Conservation (phyloP, 2,888 invertebrate genomes). For the Neria commutata region DNA sequence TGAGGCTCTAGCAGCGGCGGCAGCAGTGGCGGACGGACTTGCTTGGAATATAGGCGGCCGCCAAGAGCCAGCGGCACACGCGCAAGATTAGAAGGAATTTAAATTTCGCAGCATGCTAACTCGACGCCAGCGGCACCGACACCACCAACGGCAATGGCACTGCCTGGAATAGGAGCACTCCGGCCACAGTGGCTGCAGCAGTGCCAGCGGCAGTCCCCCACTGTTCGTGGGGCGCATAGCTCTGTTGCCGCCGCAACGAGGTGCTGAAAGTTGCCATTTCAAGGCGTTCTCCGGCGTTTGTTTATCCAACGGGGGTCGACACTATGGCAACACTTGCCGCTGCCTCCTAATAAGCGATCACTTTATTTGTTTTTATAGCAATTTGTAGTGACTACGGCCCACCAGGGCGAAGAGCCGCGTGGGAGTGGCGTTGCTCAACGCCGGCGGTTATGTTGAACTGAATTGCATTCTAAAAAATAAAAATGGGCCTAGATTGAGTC, state of each 20-base stretch:
- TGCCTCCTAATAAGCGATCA: slow-evolving; percentile 19
- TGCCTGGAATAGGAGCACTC: too few species aligned
- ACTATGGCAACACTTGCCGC: slow-evolving; percentile 33
- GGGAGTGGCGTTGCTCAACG: too few species aligned
- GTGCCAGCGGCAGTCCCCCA: slow-evolving; percentile 1
- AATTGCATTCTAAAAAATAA: too few species aligned
- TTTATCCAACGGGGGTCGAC: slow-evolving; percentile 54
- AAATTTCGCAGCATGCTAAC: slow-evolving; percentile 20
- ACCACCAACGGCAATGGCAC: not conserved
- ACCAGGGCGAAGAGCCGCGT: slow-evolving; percentile 23
- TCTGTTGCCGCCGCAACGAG: slow-evolving; percentile 29
- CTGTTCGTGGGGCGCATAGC: slow-evolving; percentile 11
- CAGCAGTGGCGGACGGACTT: not conserved
- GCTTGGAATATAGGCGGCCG: too few species aligned
- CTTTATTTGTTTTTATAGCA: slow-evolving; percentile 50
- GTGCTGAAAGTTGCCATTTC: slow-evolving; percentile 29
- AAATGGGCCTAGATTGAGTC: too few species aligned
- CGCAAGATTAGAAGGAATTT: slow-evolving; percentile 7
- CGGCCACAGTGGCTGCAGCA: not conserved
- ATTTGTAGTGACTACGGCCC: slow-evolving; percentile 28
- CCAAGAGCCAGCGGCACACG: too few species aligned
- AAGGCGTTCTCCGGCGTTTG: slow-evolving; percentile 45
- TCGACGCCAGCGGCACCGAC: slow-evolving; percentile 3
- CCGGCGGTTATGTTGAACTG: too few species aligned
- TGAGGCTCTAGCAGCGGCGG: not conserved